Conservation (phyloP, 2,797 vertebrate species). For the Xenopus petersii region DNA sequence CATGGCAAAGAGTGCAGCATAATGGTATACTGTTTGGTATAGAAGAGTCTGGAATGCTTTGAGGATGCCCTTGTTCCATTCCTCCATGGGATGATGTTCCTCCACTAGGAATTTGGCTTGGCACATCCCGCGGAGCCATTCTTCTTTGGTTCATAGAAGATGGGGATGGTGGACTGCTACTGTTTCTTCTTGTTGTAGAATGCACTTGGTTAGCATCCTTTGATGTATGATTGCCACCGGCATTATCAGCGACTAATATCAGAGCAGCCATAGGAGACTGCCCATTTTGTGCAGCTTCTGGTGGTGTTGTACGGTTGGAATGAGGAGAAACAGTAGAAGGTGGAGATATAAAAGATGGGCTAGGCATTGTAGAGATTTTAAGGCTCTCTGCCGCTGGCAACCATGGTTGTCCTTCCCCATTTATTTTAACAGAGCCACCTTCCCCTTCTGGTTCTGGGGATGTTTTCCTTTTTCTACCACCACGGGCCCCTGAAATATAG, state of each 20-base stretch:
- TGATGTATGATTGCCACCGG: constrained; percentile 87
- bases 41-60: constrained; percentile 94
- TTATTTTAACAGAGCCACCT: constrained; percentile 82
- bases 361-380: constrained; percentile 83
- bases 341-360: constrained; percentile 77
- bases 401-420: constrained; percentile 91
- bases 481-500: constrained; percentile 62
- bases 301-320: constrained; percentile 90
- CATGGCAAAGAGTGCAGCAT: constrained; percentile 94
- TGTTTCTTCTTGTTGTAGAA: constrained; percentile 92
- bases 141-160: constrained; percentile 91
- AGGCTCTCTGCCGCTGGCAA: constrained; percentile 81
- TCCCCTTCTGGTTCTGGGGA: constrained; percentile 93
- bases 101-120: constrained; percentile 63
- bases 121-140: constrained; percentile 81
- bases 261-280: constrained; percentile 95
- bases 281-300: constrained; percentile 89
- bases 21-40: constrained; percentile 86
- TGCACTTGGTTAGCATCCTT: constrained; percentile 93
- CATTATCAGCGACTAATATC: constrained; percentile 93
- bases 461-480: constrained; percentile 87
- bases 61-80: constrained; percentile 85
- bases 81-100: constrained; percentile 77
- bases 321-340: constrained; percentile 90
- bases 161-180: constrained; percentile 91